These are phyloP conservation scores for Ailuropoda melanoleuca DNA, from an alignment of 2,113 vertebrate genomes.

Conservation along the genomic window DNA sequence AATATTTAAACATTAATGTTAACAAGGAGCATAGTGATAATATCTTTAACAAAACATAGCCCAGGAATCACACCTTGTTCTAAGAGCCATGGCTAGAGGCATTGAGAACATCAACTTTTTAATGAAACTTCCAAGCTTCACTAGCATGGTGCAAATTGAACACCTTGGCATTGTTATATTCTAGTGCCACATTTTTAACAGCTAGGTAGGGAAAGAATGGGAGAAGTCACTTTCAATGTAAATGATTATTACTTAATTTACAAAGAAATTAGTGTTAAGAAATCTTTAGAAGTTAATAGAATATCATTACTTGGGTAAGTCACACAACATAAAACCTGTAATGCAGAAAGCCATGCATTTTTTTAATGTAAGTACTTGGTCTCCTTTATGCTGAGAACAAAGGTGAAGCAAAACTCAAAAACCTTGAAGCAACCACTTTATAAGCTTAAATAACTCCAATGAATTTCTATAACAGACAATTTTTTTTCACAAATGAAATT, in stretches of 20 bases:
- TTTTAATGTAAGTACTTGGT: constrained; percentile 39
- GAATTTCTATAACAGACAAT: constrained; percentile 21
- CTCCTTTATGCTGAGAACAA: constrained; percentile 41
- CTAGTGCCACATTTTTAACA: constrained; percentile 76
- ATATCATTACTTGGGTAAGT: constrained; percentile 65
- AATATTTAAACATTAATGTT: constrained; percentile 9
- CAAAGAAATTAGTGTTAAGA: constrained; percentile 79
- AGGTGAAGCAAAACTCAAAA: constrained; percentile 11
- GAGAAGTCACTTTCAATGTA: constrained; percentile 73
- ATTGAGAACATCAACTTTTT: constrained; percentile 71
- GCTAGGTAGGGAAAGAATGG: constrained; percentile 49
- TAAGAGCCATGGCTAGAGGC: constrained; percentile 75
- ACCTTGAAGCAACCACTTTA: constrained; percentile 28
- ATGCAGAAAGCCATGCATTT: constrained; percentile 60
- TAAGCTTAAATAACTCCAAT: constrained; percentile 30
- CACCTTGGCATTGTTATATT: constrained; percentile 61
- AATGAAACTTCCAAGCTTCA: constrained; percentile 74
- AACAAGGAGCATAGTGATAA: neutral
- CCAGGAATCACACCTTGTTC: constrained; percentile 52
- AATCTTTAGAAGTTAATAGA: constrained; percentile 76
- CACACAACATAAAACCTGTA: constrained; percentile 73
- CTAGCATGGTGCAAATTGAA: constrained; percentile 74
- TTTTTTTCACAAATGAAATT: constrained; percentile 30
- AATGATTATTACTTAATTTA: constrained; percentile 83
- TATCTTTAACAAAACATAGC: constrained; percentile 51